phyloP scores from a whole-genome alignment of 37 sponge, comb jelly and placozoan genomes.

The Ianthella basta region DNA sequence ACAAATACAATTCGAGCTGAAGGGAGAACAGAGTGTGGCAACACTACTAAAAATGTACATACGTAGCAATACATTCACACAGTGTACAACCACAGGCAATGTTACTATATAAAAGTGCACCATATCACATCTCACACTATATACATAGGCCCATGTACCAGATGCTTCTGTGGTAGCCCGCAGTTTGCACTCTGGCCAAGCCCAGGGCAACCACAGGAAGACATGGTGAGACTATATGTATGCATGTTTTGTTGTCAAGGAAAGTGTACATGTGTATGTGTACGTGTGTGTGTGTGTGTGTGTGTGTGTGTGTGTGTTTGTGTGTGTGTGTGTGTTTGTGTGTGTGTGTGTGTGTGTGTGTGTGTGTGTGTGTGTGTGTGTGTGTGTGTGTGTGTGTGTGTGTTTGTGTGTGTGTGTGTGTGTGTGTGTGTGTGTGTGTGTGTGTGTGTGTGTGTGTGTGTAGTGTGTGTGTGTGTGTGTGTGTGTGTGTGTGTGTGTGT shows the following conservation, averaged over 20 bases:
- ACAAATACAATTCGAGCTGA: not conserved
- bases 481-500: not conserved
- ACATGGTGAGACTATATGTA: too few species aligned
- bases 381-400: conserved; percentile 29
- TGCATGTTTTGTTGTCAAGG: not conserved
- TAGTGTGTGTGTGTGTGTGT: conserved; percentile 26
- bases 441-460: conserved; percentile 29
- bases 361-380: conserved; percentile 23
- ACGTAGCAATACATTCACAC: not conserved
- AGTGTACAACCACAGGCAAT: too few species aligned
- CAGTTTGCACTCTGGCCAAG: too few species aligned
- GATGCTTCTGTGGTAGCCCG: too few species aligned
- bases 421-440: conserved; percentile 26
- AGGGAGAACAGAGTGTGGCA: not conserved
- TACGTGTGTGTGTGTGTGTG: conserved; percentile 17
- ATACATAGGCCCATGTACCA: too few species aligned
- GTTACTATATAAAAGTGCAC: too few species aligned
- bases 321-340: conserved; percentile 26
- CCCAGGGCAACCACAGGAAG: too few species aligned
- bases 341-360: conserved; percentile 29
- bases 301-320: conserved; percentile 20
- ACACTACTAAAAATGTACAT: not conserved
- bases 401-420: conserved; percentile 16
- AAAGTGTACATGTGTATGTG: conserved; percentile 6
- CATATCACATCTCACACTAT: too few species aligned